Evolutionary conservation across 2,797 vertebrate species (phyloP), one percentile per base, ranked within the genome.

Genomic region (Clarias fuscus): DNA sequence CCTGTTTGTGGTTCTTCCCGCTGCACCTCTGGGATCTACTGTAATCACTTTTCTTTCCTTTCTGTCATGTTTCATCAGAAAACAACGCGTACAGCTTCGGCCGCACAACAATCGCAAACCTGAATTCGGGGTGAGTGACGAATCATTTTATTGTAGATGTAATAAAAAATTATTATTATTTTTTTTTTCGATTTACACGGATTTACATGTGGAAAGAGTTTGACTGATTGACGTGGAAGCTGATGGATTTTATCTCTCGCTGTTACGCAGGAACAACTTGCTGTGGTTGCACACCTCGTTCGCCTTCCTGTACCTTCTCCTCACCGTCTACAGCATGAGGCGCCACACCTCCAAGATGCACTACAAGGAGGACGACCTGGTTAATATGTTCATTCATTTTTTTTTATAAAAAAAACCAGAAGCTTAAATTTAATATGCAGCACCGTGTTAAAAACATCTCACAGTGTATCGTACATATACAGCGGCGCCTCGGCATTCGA

Each of bases 271-370:
- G 94, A 97, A 97, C 84, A 97, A 98, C 80, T 94, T 98, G 85
- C 90, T 99, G 40, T 99, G 98, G 98, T 95, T 99, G 82, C 98
- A 99, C 94, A 99, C 98, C 0, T 94, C 96, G 0, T 99, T 99
- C 76, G 97, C 98, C 90, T 98, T 98, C 94, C 94, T 99, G 91
- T 99, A 99, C 88, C 96, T 99, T 89, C 95, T 99, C 87, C 96
- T 99, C 91, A 99, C 98, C 0, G 98, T 99, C 90, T 98, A 98
- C 95, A 99, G 98, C 95, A 99, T 99, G 98, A 96, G 98, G 33
- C 95, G 97, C 75, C 98, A 99, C 94, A 99, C 98, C 0, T 99
- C 97, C 87, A 99, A 98, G 94, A 99, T 99, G 98, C 98, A 97
- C 93, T 99, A 99, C 95, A 98, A 98, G 89, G 98, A 99, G 90